Conservation (phyloP, 2,113 vertebrate species). For the Okapia johnstoni region DNA sequence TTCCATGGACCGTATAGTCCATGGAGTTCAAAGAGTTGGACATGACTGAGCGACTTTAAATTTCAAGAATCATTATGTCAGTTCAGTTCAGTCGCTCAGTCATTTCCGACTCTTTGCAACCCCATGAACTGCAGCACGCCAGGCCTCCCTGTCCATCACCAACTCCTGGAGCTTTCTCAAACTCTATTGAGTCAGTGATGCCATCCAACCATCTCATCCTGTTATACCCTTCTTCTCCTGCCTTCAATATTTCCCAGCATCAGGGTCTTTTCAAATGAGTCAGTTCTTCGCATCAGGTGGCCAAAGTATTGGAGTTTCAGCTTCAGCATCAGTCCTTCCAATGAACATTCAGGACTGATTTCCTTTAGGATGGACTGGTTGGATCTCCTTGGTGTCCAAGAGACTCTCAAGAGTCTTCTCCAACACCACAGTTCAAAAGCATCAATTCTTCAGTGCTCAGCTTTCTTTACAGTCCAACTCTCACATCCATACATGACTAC, state of each 20-base stretch:
- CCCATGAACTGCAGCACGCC: not conserved
- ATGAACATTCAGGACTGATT: not conserved
- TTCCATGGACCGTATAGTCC: not conserved
- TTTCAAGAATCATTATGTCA: not conserved
- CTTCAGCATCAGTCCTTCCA: not conserved
- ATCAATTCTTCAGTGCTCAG: fast-evolving
- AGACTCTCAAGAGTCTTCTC: not conserved
- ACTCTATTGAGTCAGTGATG: too few relatives aligned
- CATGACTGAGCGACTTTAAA: not conserved
- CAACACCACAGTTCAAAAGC: not conserved
- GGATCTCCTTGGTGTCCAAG: not conserved
- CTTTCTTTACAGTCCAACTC: not conserved
- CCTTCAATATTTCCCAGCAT: not conserved
- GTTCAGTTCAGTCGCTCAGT: too few relatives aligned
- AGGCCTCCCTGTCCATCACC: not conserved
- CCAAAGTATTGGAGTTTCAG: not conserved
- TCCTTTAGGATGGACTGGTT: not conserved
- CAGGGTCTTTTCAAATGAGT: not conserved
- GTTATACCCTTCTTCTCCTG: not conserved
- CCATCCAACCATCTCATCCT: not conserved
- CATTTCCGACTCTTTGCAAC: too few relatives aligned
- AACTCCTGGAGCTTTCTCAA: not conserved
- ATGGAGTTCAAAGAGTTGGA: not conserved
- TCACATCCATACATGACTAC: not conserved
- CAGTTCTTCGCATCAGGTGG: not conserved